Base-by-base conservation (phyloP, 2,113 vertebrate genomes). In the Scolopax mira region DNA sequence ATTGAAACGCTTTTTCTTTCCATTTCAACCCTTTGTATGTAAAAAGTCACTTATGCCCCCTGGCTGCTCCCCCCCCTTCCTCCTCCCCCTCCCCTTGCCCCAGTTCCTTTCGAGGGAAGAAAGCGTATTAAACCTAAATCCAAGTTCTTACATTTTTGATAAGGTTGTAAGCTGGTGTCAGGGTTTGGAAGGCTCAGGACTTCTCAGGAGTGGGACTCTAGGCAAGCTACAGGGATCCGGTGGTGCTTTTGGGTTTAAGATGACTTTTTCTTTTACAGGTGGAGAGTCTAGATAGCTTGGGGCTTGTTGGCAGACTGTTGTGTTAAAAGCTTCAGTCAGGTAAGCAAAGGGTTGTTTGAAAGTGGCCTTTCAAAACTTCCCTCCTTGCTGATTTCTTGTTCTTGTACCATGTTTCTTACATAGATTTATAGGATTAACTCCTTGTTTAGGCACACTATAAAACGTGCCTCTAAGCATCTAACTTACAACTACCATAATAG, bases 401-500 rank as follows among this genome's bases (percentile, higher is more conserved):
- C 46, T 73, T 70, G 23, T 58, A 18, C 73, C 46, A 10, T 73
- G 58, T 54, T 65, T 66, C 85, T 85, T 60, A 55, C 39, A 42
- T 0, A 55, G 81, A 60, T 83, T 70, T 88, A 78, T 54, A 90
- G 73, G 79, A 74, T 85, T 79, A 64, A 75, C 48, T 90, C 19
- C 74, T 77, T 91, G 81, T 87, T 93, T 85, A 88, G 74, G 44
- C 65, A 83, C 54, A 55, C 75, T 64, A 8, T 85, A 91, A 91
- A 87, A 90, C 64, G 13, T 66, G 49, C 52, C 61, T 95, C 75
- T 80, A 74, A 91, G 85, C 62, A 58, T 81, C 60, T 35, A 84
- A 87, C 77, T 86, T 71, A 4, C 85, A 85, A 93, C 93, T 95
- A 70, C 71, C 31, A 16, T 94, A 94, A 97, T 82, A 88, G 91